phyloP scores from a whole-genome alignment of 2,888 invertebrate genomes.

The Mythimna pallens region DNA sequence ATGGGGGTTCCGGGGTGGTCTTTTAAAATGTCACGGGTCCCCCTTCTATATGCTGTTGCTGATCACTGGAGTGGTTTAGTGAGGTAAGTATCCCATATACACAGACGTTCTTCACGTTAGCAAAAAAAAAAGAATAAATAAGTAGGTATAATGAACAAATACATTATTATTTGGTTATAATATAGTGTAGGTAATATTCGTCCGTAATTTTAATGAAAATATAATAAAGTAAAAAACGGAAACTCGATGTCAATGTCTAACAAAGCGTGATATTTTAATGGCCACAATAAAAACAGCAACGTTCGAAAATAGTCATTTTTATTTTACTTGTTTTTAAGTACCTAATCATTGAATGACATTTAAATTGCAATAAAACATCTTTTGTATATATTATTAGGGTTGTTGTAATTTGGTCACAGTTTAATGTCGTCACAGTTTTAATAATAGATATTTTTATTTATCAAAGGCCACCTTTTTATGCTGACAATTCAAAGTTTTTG shows the following conservation, averaged over 20 bases:
- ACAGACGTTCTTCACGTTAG: too few relatives aligned
- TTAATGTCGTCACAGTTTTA: not conserved
- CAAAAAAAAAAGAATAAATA: too few relatives aligned
- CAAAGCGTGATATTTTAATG: constrained; percentile 38
- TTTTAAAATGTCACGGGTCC: too few relatives aligned
- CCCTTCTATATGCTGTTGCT: too few relatives aligned
- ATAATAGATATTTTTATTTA: not conserved
- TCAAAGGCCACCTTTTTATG: not conserved
- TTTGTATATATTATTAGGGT: not conserved
- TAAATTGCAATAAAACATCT: not conserved
- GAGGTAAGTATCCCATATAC: too few relatives aligned
- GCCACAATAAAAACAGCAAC: constrained; percentile 18
- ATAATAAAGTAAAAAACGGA: constrained; percentile 4
- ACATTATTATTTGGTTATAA: too few relatives aligned
- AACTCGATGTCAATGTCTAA: constrained; percentile 17
- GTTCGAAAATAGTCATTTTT: not conserved
- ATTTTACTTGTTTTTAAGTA: constrained; percentile 7
- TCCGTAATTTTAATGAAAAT: constrained; percentile 12
- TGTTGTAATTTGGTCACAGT: not conserved
- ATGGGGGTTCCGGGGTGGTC: too few relatives aligned
- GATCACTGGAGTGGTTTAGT: too few relatives aligned
- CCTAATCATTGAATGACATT: not conserved
- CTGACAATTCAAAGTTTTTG: not conserved
- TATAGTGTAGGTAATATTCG: too few relatives aligned
- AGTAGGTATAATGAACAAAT: too few relatives aligned